Evolutionary conservation across 2,113 vertebrate genomes (phyloP).

Genomic region (Cacatua alba): DNA sequence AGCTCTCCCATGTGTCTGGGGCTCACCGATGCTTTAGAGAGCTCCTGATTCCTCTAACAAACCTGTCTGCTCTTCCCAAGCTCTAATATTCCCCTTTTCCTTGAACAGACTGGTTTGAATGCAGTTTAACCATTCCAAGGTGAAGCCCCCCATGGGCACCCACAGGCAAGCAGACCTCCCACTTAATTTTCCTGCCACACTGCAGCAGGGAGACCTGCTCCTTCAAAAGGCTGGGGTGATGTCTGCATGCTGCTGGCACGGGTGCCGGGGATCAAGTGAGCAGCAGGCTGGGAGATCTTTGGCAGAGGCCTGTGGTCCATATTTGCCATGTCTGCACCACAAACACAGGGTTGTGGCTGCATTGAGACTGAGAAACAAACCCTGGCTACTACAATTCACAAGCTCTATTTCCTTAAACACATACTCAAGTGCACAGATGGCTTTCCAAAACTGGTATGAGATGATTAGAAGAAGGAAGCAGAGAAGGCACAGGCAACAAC

Average conservation of each 20-base stretch:
- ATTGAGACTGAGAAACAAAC: neutral
- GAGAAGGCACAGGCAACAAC: neutral
- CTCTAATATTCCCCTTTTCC: neutral
- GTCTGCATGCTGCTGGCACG: neutral
- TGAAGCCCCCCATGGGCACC: neutral
- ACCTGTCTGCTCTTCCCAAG: neutral
- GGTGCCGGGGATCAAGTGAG: neutral
- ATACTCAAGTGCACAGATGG: neutral
- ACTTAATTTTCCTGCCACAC: neutral
- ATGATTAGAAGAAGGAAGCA: neutral
- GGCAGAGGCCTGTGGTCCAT: neutral
- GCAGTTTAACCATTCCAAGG: neutral
- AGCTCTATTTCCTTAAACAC: neutral
- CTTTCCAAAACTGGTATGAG: neutral
- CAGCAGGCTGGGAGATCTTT: neutral
- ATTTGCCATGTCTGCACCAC: neutral
- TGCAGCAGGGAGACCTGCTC: neutral
- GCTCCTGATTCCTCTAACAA: neutral
- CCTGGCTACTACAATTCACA: neutral
- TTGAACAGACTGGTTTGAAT: neutral
- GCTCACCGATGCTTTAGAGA: neutral
- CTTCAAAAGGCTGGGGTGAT: neutral
- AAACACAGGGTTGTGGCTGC: neutral
- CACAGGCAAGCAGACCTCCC: neutral
- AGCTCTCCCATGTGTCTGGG: neutral